Percentiles rank a stretch among this genome's conserved stretches.
Evolutionary conservation across 2,797 vertebrate genomes (phyloP).

Genomic region (Leptoclinus maculatus): DNA sequence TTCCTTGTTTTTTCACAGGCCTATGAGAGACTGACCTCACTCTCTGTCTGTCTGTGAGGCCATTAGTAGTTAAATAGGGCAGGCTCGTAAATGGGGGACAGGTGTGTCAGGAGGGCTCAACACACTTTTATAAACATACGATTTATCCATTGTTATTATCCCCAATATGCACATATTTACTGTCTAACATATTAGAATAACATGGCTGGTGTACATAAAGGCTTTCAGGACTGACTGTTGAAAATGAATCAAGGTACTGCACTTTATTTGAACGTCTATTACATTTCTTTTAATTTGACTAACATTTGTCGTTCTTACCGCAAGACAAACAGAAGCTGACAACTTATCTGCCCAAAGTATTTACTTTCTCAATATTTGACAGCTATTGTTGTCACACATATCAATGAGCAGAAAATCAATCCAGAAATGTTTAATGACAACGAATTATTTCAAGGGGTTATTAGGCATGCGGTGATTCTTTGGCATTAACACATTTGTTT

Average conservation of each 20-base stretch:
- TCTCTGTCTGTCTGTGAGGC: constrained; percentile 10
- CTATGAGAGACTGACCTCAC: constrained; percentile 12
- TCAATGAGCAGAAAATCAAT: background rate
- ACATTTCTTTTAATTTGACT: background rate
- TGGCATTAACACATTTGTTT: background rate
- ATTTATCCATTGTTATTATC: background rate
- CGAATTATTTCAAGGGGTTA: background rate
- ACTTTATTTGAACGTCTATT: background rate
- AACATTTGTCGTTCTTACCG: too few species aligned
- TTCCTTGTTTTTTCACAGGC: constrained; percentile 13
- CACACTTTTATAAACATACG: background rate
- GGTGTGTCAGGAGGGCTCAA: background rate
- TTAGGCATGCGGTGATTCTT: background rate
- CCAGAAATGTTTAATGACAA: background rate
- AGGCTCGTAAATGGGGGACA: background rate
- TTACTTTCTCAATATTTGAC: background rate
- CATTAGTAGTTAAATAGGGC: background rate
- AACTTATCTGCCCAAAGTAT: background rate
- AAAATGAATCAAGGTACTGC: background rate
- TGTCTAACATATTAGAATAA: background rate
- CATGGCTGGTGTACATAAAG: background rate
- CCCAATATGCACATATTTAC: background rate
- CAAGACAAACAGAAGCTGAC: background rate
- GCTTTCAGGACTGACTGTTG: background rate
- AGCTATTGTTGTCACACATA: background rate